Conservation (phyloP, 1,140 invertebrate species). For the Dreissena rostriformis region DNA sequence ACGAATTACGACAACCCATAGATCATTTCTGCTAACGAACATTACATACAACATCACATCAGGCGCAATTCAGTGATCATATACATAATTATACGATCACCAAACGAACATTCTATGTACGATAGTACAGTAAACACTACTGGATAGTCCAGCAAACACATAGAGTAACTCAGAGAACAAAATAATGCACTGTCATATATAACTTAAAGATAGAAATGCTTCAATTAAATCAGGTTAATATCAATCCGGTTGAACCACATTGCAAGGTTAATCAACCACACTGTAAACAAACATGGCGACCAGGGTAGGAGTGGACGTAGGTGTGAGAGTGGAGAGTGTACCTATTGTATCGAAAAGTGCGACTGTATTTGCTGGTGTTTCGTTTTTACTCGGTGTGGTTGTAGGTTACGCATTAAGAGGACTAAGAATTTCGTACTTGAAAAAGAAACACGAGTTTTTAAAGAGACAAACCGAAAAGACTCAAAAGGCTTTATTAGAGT, state of each 20-base stretch:
- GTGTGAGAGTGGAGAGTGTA: not conserved
- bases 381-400: slow-evolving; percentile 40
- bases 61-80: too few relatives aligned
- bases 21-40: too few relatives aligned
- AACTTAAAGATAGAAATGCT: too few relatives aligned
- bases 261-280: not conserved
- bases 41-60: too few relatives aligned
- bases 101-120: too few relatives aligned
- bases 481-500: slow-evolving; percentile 24
- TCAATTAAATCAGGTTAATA: too few relatives aligned
- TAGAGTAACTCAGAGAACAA: too few relatives aligned
- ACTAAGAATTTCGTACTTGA: slow-evolving; percentile 39
- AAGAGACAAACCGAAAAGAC: slow-evolving; percentile 42
- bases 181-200: too few relatives aligned
- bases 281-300: slow-evolving; percentile 25
- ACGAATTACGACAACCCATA: too few relatives aligned
- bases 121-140: too few relatives aligned
- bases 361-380: slow-evolving; percentile 37
- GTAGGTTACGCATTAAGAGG: slow-evolving; percentile 29
- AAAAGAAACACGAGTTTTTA: slow-evolving; percentile 57
- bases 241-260: not conserved
- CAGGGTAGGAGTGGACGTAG: slow-evolving; percentile 29
- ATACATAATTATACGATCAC: too few relatives aligned
- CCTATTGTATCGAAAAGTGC: slow-evolving; percentile 33
- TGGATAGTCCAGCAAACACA: too few relatives aligned